A percentile compares a stretch with the other conserved stretches of the same genome.
These are phyloP conservation scores for Watsonalla binaria DNA, from an alignment of 2,888 invertebrate genomes.

Conservation along the genomic window DNA sequence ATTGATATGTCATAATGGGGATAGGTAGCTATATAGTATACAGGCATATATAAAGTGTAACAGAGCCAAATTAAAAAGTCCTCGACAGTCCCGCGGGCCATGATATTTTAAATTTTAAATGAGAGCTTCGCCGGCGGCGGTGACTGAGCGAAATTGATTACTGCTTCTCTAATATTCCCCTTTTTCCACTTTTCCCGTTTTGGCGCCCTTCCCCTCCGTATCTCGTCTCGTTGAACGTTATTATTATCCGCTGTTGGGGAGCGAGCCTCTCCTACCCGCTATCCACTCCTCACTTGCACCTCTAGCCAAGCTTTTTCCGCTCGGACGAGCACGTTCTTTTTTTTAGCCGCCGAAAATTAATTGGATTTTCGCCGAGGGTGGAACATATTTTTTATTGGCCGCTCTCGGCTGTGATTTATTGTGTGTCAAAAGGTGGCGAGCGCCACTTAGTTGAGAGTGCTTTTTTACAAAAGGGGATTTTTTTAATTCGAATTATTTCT, in stretches of 20 bases:
- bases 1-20: conserved; percentile 74
- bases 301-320: conserved; percentile 60
- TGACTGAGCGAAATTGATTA: conserved; percentile 78
- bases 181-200: conserved; percentile 69
- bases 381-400: conserved; percentile 78
- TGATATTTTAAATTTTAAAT: conserved; percentile 77
- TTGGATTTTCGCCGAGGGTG: conserved; percentile 78
- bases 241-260: conserved; percentile 55
- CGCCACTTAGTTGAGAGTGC: conserved; percentile 72
- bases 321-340: conserved; percentile 68
- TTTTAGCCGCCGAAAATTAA: conserved; percentile 77
- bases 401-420: conserved; percentile 76
- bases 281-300: conserved; percentile 31
- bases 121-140: conserved; percentile 66
- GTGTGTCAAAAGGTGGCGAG: conserved; percentile 78
- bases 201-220: conserved; percentile 60
- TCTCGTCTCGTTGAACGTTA: conserved; percentile 71
- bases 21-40: conserved; percentile 28
- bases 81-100: conserved; percentile 60
- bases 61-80: conserved; percentile 75
- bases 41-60: conserved; percentile 72
- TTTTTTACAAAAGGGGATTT: conserved; percentile 56
- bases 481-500: conserved; percentile 53
- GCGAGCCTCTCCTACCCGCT: conserved; percentile 20
- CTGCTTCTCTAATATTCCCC: conserved; percentile 77